Evolutionary conservation across 2,888 invertebrate genomes (phyloP), one percentile per base, ranked within the genome.

Genomic region (Athalia cordata): DNA sequence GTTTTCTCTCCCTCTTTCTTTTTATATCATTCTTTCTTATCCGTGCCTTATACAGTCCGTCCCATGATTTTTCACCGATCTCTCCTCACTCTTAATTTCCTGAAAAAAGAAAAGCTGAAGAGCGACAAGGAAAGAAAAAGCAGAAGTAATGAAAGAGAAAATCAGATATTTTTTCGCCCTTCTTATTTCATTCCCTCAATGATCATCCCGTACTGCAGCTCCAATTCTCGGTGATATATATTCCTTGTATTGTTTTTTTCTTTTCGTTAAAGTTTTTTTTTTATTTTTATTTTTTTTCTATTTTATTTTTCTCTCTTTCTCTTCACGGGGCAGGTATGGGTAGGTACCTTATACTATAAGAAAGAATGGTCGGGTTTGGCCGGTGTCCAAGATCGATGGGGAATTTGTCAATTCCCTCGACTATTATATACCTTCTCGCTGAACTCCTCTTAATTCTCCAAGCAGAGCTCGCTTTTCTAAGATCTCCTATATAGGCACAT

Each of bases 381-480:
- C 79, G 65, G 64, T 76, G 78, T 84, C 85, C 86, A 86, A 82
- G 82, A 86, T 84, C 83, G 83, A 84, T 78, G 80, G 76, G 82
- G 83, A 85, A 86, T 85, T 86, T 86, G 85, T 86, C 86, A 86
- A 86, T 86, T 70, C 70, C 55, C 70, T 57, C 55, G 55, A 55
- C 57, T 70, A 52, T 55, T 57, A 55, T 68, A 55, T 70, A 43
- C 57, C n/a, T 43, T 11, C 57, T 55, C n/a, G 52, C 70, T 67
- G 13, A 13, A 11, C 50, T 15, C 8, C 55, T 55, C 55, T 55
- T 7, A 11, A 13, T 67, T 13, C 13, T 45, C 47, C 29, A 29
- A 29, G 29, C 29, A 29, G 29, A 29, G 29, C 29, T 29, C 29
- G 29, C 29, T 29, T 29, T 29, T 29, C 29, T 29, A 29, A 29